These are phyloP conservation scores for Dicentrarchus labrax DNA, from an alignment of 2,113 vertebrate species.

Conservation along the genomic window DNA sequence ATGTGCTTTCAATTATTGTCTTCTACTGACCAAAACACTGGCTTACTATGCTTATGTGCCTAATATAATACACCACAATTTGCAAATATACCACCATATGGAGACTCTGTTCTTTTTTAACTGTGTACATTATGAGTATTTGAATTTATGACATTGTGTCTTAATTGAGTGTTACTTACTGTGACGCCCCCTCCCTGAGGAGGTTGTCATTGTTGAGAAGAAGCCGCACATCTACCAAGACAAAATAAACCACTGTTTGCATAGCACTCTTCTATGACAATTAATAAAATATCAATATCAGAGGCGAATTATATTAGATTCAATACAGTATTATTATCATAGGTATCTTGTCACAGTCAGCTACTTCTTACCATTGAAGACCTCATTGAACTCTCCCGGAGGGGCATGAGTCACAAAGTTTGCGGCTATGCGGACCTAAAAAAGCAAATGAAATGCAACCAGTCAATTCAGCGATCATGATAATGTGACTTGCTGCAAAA, in stretches of 20 bases:
- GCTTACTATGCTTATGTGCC: not conserved
- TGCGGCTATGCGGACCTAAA: conserved; percentile 95
- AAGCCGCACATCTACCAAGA: conserved; percentile 93
- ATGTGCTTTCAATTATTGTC: not conserved
- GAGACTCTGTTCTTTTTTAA: not conserved
- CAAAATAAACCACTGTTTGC: conserved; percentile 1
- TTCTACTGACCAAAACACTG: not conserved
- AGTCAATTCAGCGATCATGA: not conserved
- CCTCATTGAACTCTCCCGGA: conserved; percentile 98
- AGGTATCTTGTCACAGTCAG: not conserved
- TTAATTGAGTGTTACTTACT: conserved; percentile 86
- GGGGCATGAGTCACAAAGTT: conserved; percentile 98
- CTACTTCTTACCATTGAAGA: conserved; percentile 94
- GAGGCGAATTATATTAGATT: not conserved
- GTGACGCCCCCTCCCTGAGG: conserved; percentile 97
- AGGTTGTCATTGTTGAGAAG: conserved; percentile 99
- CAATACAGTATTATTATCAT: not conserved
- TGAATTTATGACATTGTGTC: not conserved
- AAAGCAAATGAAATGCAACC: conserved; percentile 5
- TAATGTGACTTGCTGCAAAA: not conserved
- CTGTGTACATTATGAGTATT: not conserved
- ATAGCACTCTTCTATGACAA: not conserved
- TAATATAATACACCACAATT: not conserved
- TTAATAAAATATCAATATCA: not conserved
- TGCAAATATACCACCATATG: not conserved